Evolutionary conservation across 2,797 vertebrate species (phyloP), one percentile per base, ranked within the genome.

Genomic region (Hypotaenidia philippensis): DNA sequence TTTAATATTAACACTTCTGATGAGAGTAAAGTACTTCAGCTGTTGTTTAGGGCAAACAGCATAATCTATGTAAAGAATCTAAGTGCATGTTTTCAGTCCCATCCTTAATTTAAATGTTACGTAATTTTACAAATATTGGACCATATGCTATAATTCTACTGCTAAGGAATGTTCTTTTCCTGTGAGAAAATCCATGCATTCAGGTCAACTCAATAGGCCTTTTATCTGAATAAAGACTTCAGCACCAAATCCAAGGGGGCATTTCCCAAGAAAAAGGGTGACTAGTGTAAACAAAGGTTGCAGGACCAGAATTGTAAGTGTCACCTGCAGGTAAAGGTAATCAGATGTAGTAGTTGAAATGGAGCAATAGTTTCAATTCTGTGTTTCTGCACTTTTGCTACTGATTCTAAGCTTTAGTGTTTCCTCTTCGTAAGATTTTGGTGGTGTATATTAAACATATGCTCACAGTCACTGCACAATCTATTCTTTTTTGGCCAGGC

Each of bases 401-500:
- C 23, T 91, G 55, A 82, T 59, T 93, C 25, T 86, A 53, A 92
- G 57, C 65, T 49, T 68, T 36, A 52, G 32, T 57, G 11, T 45
- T 60, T 69, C 31, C 27, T 56, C 20, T 64, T 3, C 41, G 10
- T 68, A 49, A 75, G n/a, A 8, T 81, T 49, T 72, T 45, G 47
- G 9, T 79, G 32, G 16, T 60, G 47, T 82, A 69, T 64, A 60
- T 72, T 83, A 78, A 83, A 78, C 23, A 14, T n/a, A 45, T 40
- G 49, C 36, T 86, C 21, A 11, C 45, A 50, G 45, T 47, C 34
- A 31, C 34, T 34, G 15, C 66, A 29, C 17, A 70, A 55, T 56
- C 60, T 64, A 23, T 88, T 89, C 49, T 81, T 79, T 79, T 65
- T 96, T 87, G 91, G 76, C 78, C 77, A 93, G 80, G 53, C 64